Percentiles rank a stretch among this genome's conserved stretches.
Evolutionary conservation across 2,888 invertebrate species (phyloP).

Genomic region (Selenia dentaria): DNA sequence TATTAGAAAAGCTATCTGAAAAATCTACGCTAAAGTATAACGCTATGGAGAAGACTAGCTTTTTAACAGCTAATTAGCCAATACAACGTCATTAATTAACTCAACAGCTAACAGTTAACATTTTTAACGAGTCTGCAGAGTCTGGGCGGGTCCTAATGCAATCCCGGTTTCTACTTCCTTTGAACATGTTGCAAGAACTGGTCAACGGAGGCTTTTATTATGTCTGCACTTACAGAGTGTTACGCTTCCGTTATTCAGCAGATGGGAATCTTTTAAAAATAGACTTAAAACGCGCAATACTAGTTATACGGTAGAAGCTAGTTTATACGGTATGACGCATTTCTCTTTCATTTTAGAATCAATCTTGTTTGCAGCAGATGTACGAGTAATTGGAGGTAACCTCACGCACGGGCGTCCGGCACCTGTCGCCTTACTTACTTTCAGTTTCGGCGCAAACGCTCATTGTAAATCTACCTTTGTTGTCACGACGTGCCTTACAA

Average conservation of each 20-base stretch:
- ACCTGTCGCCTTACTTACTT: conserved; percentile 51
- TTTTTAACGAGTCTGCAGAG: background rate
- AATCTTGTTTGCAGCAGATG: conserved; percentile 14
- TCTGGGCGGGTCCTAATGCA: conserved; percentile 1
- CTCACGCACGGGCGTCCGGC: conserved; percentile 50
- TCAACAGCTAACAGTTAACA: background rate
- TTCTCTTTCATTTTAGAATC: conserved; percentile 13
- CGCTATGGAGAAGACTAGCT: too few species aligned
- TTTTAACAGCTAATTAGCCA: conserved; percentile 2
- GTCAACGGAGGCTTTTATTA: conserved; percentile 16
- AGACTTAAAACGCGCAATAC: background rate
- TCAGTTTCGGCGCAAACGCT: conserved; percentile 60
- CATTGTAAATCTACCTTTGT: conserved; percentile 48
- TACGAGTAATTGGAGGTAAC: conserved; percentile 22
- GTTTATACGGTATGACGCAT: background rate
- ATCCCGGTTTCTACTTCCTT: conserved; percentile 19
- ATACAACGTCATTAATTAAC: conserved; percentile 1
- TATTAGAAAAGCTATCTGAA: too few species aligned
- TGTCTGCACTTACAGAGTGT: background rate
- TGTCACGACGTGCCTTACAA: conserved; percentile 39
- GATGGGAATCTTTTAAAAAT: background rate
- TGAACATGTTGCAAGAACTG: conserved; percentile 12
- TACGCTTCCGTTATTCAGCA: conserved; percentile 6
- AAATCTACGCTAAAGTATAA: background rate
- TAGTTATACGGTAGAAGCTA: background rate